Percentiles rank a stretch among this genome's conserved stretches.
Evolutionary conservation across 2,888 invertebrate genomes (phyloP).

Genomic region (Hedya salicella): DNA sequence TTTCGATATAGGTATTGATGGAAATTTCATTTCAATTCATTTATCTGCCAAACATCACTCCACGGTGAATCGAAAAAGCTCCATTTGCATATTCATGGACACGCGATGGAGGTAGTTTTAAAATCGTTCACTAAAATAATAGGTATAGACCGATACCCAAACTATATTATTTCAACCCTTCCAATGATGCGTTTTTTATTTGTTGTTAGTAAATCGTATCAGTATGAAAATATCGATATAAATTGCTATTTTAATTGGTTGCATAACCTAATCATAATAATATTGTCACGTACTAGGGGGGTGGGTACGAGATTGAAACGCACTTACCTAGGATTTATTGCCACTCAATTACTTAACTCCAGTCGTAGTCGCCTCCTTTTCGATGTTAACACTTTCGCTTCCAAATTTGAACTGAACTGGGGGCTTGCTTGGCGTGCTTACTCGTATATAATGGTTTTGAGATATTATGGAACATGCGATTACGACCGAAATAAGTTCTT

Average conservation of each 20-base stretch:
- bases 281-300: no score
- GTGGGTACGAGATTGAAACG: no score
- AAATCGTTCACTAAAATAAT: constrained; percentile 42
- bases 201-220: background rate
- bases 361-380: no score
- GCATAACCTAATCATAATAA: background rate
- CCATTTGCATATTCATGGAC: constrained; percentile 42
- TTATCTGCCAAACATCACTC: constrained; percentile 42
- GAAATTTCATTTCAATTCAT: constrained; percentile 35
- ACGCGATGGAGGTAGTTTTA: constrained; percentile 28
- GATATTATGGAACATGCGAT: no score
- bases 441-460: no score
- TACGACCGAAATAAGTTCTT: no score
- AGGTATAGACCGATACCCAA: constrained; percentile 7
- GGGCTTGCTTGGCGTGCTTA: no score
- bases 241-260: background rate
- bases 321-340: no score
- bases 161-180: constrained; percentile 25
- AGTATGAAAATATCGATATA: background rate
- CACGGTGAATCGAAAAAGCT: constrained; percentile 35
- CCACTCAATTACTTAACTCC: no score
- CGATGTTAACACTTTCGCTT: no score
- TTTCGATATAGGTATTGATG: constrained; percentile 8
- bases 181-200: background rate
- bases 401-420: no score